Evolutionary conservation across 2,797 vertebrate genomes (phyloP).

Genomic region (Serranus cabrilla): DNA sequence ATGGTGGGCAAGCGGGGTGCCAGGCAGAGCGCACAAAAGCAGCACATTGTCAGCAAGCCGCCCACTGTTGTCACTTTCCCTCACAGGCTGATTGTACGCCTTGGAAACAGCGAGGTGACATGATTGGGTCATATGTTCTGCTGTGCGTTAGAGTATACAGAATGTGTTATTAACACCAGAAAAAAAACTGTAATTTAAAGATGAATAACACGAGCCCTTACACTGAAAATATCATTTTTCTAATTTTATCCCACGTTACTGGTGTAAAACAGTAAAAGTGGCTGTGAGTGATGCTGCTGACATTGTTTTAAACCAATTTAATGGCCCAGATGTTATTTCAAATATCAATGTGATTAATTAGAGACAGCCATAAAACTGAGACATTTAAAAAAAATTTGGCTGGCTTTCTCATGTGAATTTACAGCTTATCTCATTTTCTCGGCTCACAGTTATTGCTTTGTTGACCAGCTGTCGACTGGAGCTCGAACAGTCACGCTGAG

Average conservation of each 20-base stretch:
- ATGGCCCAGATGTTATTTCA: constrained; percentile 29
- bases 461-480: constrained; percentile 63
- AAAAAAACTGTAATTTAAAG: not conserved
- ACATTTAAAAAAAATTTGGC: constrained; percentile 24
- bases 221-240: too few relatives aligned
- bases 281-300: not conserved
- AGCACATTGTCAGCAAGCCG: constrained; percentile 57
- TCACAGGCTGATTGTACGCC: constrained; percentile 20
- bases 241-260: too few relatives aligned
- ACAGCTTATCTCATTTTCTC: constrained; percentile 33
- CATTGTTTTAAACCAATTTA: constrained; percentile 26
- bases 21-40: constrained; percentile 63
- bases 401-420: constrained; percentile 2
- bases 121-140: constrained; percentile 13
- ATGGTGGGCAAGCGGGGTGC: constrained; percentile 63
- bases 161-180: not conserved
- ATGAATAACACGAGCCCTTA: not conserved
- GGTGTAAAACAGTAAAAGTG: not conserved
- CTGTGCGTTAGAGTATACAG: not conserved
- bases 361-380: constrained; percentile 16
- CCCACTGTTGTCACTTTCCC: constrained; percentile 40
- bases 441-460: constrained; percentile 42
- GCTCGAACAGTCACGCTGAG: constrained; percentile 30
- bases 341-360: constrained; percentile 28
- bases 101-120: constrained; percentile 5